A percentile compares a stretch with the other conserved stretches of the same genome.
phyloP scores from a whole-genome alignment of 2,888 invertebrate genomes.

The Zonitis immaculata region DNA sequence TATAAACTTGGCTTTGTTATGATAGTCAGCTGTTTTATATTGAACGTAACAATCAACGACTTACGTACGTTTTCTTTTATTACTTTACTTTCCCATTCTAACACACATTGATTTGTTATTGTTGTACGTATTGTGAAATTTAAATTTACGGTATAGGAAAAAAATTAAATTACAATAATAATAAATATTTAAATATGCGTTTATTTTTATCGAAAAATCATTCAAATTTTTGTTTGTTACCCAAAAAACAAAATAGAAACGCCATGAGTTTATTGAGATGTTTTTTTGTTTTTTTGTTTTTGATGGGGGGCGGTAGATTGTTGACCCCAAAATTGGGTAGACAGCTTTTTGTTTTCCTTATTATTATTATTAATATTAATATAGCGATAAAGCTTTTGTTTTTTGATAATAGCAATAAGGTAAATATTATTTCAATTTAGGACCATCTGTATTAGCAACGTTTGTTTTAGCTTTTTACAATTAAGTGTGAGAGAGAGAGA shows the following conservation, averaged over 20 bases:
- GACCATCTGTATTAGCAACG: no score
- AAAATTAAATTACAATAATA: constrained; percentile 3
- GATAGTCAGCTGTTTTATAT: constrained; percentile 48
- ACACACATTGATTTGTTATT: neutral
- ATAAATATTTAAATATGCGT: constrained; percentile 11
- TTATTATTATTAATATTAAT: neutral
- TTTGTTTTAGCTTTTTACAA: no score
- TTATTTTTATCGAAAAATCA: no score
- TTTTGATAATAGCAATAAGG: no score
- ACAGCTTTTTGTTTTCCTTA: no score
- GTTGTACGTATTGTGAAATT: constrained; percentile 14
- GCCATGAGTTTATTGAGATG: neutral
- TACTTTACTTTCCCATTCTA: constrained; percentile 23
- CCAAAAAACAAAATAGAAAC: neutral
- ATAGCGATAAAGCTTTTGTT: no score
- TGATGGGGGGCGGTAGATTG: constrained; percentile 32
- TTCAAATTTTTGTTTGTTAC: constrained; percentile 8
- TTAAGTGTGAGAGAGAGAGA: no score
- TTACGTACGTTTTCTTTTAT: constrained; percentile 25
- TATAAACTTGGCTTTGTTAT: constrained; percentile 42
- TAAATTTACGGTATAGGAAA: no score
- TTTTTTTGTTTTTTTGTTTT: no score
- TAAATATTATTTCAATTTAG: no score
- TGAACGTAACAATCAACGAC: constrained; percentile 26
- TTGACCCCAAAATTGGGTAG: constrained; percentile 32